Evolutionary conservation across 2,888 invertebrate genomes (phyloP).

Genomic region (Hofmannophila pseudospretella): DNA sequence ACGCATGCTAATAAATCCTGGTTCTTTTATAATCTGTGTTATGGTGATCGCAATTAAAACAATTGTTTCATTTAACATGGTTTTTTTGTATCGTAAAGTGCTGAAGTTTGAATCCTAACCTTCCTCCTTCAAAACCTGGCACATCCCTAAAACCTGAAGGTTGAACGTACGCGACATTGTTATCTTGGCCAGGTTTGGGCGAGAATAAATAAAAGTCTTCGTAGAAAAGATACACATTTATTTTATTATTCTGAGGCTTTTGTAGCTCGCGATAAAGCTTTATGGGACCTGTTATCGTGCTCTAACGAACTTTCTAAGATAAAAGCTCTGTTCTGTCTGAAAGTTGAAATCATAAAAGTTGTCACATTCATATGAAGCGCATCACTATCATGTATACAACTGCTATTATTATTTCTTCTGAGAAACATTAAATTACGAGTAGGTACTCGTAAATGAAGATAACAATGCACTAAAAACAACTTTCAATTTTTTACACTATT

Average conservation of each 20-base stretch:
- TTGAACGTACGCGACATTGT: conserved; percentile 70
- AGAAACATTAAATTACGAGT: too few species aligned
- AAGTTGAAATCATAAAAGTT: conserved; percentile 10
- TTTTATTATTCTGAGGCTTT: conserved; percentile 66
- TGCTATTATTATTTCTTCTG: too few species aligned
- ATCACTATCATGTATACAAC: background rate
- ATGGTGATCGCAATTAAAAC: too few species aligned
- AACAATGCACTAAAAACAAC: too few species aligned
- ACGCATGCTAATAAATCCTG: too few species aligned
- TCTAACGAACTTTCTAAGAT: conserved; percentile 59
- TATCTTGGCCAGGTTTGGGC: conserved; percentile 64
- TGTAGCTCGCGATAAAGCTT: conserved; percentile 61
- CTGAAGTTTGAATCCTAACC: too few species aligned
- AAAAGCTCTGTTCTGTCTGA: conserved; percentile 3
- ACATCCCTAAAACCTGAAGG: conserved; percentile 31
- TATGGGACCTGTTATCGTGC: conserved; percentile 62
- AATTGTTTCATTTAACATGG: too few species aligned
- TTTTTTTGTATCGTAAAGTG: too few species aligned
- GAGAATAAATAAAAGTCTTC: conserved; percentile 71
- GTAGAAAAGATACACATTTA: conserved; percentile 69
- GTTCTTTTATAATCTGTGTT: too few species aligned
- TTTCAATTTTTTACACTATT: too few species aligned
- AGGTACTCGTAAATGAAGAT: too few species aligned
- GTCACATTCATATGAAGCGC: conserved; percentile 14
- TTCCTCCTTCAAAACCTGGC: too few species aligned